phyloP scores from a whole-genome alignment of 2,888 invertebrate genomes.

The Cheilosia soror region DNA sequence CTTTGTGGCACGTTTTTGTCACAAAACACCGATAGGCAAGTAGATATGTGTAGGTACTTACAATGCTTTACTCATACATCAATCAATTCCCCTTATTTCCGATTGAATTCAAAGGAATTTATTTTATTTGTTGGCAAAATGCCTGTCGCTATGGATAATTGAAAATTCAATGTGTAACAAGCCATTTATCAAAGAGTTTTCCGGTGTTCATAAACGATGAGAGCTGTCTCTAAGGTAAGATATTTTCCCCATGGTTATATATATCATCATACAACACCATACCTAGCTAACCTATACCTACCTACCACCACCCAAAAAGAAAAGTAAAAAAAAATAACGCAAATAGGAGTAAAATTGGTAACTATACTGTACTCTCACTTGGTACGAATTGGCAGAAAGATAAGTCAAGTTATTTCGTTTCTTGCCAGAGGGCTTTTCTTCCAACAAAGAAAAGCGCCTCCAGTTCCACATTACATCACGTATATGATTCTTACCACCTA shows the following conservation, averaged over 20 bases:
- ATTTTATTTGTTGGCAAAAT: constrained; percentile 1
- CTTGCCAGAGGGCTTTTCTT: constrained; percentile 37
- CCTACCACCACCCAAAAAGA: neutral
- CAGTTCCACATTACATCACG: neutral
- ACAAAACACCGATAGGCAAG: too few species aligned
- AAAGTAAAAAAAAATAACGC: constrained; percentile 28
- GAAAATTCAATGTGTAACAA: constrained; percentile 40
- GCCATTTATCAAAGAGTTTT: constrained; percentile 63
- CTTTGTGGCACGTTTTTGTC: too few species aligned
- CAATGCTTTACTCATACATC: neutral
- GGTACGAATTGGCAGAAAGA: constrained; percentile 25
- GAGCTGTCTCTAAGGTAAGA: constrained; percentile 36
- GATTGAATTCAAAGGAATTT: constrained; percentile 15
- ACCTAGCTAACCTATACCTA: too few species aligned
- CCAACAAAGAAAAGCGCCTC: constrained; percentile 38
- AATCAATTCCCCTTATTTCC: constrained; percentile 30
- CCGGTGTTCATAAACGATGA: constrained; percentile 36
- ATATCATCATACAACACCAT: constrained; percentile 9
- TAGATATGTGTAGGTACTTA: too few species aligned
- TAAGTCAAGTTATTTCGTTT: constrained; percentile 67
- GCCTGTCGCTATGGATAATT: constrained; percentile 27
- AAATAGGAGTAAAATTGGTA: constrained; percentile 34
- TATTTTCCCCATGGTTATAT: neutral
- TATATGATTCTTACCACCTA: constrained; percentile 26
- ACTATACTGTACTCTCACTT: constrained; percentile 6